A percentile compares a stretch with the other conserved stretches of the same genome.
Conservation (phyloP, 92 coral and sea anemone genomes). For the Blastomussa wellsi region DNA sequence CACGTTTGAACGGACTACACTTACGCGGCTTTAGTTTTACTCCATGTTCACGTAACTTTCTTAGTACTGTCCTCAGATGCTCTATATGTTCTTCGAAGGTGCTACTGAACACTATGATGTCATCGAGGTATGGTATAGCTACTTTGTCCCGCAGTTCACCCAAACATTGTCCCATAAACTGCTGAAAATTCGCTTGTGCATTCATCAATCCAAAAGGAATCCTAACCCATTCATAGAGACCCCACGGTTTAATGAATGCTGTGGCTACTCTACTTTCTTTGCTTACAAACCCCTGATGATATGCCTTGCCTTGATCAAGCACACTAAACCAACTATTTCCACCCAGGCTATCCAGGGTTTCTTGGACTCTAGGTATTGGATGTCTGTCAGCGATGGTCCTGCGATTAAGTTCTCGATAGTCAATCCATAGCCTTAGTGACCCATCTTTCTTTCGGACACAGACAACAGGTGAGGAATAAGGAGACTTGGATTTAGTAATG, state of each 20-base stretch:
- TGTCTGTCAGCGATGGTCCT: slow-evolving; percentile 45
- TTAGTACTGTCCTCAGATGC: slow-evolving; percentile 31
- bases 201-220: slow-evolving; percentile 47
- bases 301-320: slow-evolving; percentile 26
- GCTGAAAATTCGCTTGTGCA: slow-evolving; percentile 48
- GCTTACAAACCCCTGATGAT: slow-evolving; percentile 18
- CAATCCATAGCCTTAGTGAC: slow-evolving; percentile 45
- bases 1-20: slow-evolving; percentile 30
- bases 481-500: slow-evolving; percentile 47
- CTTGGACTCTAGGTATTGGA: slow-evolving; percentile 54
- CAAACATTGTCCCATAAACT: slow-evolving; percentile 47
- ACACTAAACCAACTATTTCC: neutral
- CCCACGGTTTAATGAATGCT: too few species aligned
- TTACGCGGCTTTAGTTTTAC: slow-evolving; percentile 40
- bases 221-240: slow-evolving; percentile 39
- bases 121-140: neutral
- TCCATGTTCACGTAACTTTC: slow-evolving; percentile 40
- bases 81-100: slow-evolving; percentile 30
- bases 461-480: slow-evolving; percentile 47
- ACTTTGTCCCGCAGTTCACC: slow-evolving; percentile 13
- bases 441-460: slow-evolving; percentile 42
- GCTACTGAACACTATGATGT: slow-evolving; percentile 5
- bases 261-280: slow-evolving; percentile 40
- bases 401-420: slow-evolving; percentile 49
- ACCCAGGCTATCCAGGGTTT: slow-evolving; percentile 15